These are phyloP conservation scores for Heliconius hortense DNA, from an alignment of 2,888 invertebrate genomes.

Conservation along the genomic window DNA sequence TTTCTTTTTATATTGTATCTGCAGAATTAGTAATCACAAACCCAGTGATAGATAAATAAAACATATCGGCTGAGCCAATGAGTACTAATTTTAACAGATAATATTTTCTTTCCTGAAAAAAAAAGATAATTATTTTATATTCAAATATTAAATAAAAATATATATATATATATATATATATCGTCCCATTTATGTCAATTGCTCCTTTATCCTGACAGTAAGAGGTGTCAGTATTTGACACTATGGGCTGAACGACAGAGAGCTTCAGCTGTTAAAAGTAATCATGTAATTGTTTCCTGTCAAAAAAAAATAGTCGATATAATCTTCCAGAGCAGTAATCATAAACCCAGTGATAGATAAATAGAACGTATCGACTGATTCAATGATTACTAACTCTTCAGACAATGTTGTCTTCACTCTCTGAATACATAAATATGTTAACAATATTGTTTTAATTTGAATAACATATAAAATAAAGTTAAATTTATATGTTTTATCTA, in stretches of 20 bases:
- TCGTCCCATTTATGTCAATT: not conserved
- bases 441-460: too few relatives aligned
- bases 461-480: too few relatives aligned
- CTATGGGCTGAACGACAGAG: slow-evolving; percentile 41
- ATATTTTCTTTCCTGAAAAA: not conserved
- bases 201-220: slow-evolving; percentile 8
- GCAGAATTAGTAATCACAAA: slow-evolving; percentile 23
- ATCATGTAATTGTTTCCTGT: not conserved
- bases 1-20: not conserved
- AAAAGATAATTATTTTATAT: too few relatives aligned
- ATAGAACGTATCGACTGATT: slow-evolving; percentile 34
- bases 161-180: too few relatives aligned
- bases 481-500: too few relatives aligned
- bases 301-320: not conserved
- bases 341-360: slow-evolving; percentile 34
- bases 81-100: slow-evolving; percentile 35
- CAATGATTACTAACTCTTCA: slow-evolving; percentile 36
- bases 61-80: slow-evolving; percentile 36
- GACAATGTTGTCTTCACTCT: not conserved
- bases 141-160: not conserved
- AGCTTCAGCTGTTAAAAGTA: slow-evolving; percentile 17
- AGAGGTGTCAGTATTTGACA: slow-evolving; percentile 47
- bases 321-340: slow-evolving; percentile 10
- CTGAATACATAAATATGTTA: too few relatives aligned
- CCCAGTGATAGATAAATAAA: slow-evolving; percentile 33